A percentile compares a stretch with the other conserved stretches of the same genome.
These are phyloP conservation scores for Neodon shergylaensis DNA, from an alignment of 2,113 vertebrate species.

Conservation along the genomic window DNA sequence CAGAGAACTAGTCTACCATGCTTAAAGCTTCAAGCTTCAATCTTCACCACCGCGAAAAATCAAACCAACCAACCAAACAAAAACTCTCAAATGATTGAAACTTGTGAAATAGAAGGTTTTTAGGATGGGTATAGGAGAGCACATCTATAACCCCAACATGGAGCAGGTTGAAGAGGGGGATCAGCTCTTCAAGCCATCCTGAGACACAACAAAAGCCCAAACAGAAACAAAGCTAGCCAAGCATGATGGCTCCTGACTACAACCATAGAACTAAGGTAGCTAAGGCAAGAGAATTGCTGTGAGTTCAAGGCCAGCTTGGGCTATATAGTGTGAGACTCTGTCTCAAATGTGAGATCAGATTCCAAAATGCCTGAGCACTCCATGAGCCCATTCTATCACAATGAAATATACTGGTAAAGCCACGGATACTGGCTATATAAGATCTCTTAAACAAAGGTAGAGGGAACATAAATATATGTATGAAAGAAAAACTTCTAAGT, in stretches of 20 bases:
- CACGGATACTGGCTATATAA: background rate
- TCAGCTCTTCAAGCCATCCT: background rate
- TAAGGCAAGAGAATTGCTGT: background rate
- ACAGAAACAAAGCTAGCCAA: background rate
- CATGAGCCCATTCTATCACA: background rate
- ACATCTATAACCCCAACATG: background rate
- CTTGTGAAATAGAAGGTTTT: background rate
- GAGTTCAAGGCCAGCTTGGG: background rate
- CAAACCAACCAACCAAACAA: background rate
- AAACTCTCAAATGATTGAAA: background rate
- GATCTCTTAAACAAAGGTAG: background rate
- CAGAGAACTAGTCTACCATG: background rate
- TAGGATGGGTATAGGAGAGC: background rate
- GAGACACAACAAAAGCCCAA: background rate
- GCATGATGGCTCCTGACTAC: background rate
- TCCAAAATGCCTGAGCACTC: background rate
- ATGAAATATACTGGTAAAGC: background rate
- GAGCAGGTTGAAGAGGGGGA: background rate
- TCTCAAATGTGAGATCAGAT: background rate
- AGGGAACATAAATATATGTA: background rate
- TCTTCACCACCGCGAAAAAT: background rate
- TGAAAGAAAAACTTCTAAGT: constrained; percentile 11
- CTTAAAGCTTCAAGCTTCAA: background rate
- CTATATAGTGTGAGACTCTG: background rate
- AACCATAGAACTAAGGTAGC: background rate